phyloP scores from a whole-genome alignment of 2,113 vertebrate genomes.

The Gallinago jamesoni region DNA sequence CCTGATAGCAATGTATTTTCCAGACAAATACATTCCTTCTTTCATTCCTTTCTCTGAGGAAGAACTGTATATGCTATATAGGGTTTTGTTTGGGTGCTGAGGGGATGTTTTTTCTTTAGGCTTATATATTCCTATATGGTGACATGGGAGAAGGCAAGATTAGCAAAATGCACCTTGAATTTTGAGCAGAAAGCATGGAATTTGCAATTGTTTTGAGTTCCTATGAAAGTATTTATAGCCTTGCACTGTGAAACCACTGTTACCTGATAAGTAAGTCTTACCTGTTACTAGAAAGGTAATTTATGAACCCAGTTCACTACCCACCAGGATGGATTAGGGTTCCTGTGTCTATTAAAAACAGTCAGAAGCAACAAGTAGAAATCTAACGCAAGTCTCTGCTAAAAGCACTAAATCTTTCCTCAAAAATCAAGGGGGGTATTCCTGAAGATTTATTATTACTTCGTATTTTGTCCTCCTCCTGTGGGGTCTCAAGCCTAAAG shows the following conservation, averaged over 20 bases:
- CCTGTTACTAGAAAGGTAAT: not conserved
- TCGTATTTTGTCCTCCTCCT: not conserved
- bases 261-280: not conserved
- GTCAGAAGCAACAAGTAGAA: not conserved
- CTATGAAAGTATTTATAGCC: not conserved
- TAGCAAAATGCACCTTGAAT: not conserved
- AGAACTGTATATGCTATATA: not conserved
- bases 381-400: not conserved
- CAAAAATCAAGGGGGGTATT: not conserved
- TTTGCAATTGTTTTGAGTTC: not conserved
- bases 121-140: not conserved
- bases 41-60: not conserved
- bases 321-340: not conserved
- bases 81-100: not conserved
- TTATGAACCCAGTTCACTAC: not conserved
- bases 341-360: not conserved
- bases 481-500: not conserved
- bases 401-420: not conserved
- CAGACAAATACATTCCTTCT: not conserved
- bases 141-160: not conserved
- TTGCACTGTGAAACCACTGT: not conserved
- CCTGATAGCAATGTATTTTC: not conserved
- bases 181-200: not conserved
- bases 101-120: not conserved
- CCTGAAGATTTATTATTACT: not conserved